Evolutionary conservation across 2,113 vertebrate species (phyloP).

Genomic region (Nicator chloris): DNA sequence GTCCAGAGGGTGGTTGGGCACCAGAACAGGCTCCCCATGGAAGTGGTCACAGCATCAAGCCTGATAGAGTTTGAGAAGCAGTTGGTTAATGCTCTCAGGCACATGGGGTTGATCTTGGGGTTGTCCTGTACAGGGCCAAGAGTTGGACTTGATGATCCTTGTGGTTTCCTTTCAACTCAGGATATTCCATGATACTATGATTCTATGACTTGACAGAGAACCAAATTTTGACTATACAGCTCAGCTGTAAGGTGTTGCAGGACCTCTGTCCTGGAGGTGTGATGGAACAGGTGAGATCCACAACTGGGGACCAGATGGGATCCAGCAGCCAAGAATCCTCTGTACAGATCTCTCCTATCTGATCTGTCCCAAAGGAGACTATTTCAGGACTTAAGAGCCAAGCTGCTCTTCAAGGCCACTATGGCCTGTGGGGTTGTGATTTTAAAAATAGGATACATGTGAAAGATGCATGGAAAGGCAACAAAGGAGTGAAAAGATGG

Average conservation of each 20-base stretch:
- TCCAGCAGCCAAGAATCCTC: not conserved
- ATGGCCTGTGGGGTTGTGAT: not conserved
- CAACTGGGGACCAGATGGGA: not conserved
- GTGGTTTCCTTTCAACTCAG: not conserved
- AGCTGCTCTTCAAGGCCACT: not conserved
- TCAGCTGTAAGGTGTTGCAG: not conserved
- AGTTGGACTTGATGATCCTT: not conserved
- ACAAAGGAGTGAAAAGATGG: not conserved
- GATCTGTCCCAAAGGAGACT: not conserved
- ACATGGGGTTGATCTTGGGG: not conserved
- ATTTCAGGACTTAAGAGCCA: not conserved
- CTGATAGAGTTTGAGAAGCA: rapidly evolving
- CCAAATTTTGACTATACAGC: rapidly evolving
- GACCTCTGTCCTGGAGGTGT: not conserved
- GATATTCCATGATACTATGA: not conserved
- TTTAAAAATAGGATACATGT: not conserved
- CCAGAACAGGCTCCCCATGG: not conserved
- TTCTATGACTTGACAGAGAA: not conserved
- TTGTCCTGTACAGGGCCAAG: not conserved
- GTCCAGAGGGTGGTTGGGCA: not conserved
- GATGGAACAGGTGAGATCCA: not conserved
- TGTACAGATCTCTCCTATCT: not conserved
- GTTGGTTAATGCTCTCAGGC: not conserved
- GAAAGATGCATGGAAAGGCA: not conserved
- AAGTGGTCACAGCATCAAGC: not conserved